phyloP scores from a whole-genome alignment of 2,797 vertebrate genomes.

The Holocentrus rufus region DNA sequence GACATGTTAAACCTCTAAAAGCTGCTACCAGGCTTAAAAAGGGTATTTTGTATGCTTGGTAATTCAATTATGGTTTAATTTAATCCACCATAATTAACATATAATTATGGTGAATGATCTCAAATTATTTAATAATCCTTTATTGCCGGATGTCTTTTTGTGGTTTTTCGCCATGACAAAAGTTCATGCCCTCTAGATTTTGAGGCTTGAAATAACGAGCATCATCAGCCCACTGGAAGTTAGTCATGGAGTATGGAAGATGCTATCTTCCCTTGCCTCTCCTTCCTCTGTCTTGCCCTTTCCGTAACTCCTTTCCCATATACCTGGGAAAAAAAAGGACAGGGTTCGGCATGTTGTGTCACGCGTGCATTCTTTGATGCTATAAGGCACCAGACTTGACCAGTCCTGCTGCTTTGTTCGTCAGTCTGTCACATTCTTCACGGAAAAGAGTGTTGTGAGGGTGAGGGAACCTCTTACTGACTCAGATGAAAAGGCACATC shows the following conservation, averaged over 20 bases:
- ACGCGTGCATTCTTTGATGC: conserved; percentile 60
- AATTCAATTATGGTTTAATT: background rate
- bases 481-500: conserved; percentile 22
- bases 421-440: conserved; percentile 25
- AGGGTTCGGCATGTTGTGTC: conserved; percentile 62
- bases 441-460: conserved; percentile 28
- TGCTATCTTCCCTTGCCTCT: conserved; percentile 3
- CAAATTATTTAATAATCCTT: background rate
- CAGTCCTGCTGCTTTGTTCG: conserved; percentile 53
- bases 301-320: conserved; percentile 16
- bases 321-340: conserved; percentile 29
- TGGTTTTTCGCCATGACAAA: background rate
- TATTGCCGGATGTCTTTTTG: background rate
- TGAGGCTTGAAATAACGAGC: background rate
- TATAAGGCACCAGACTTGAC: conserved; percentile 41
- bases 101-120: too few relatives aligned
- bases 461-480: conserved; percentile 31
- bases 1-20: background rate
- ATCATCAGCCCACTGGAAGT: conserved; percentile 3
- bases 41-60: conserved; percentile 4
- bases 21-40: background rate
- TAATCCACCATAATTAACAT: too few relatives aligned
- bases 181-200: background rate
- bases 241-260: conserved; percentile 10
- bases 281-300: background rate